Percentiles rank a stretch among this genome's conserved stretches.
These are phyloP conservation scores for Centropyge bicolor DNA, from an alignment of 2,797 vertebrate genomes.

Conservation along the genomic window DNA sequence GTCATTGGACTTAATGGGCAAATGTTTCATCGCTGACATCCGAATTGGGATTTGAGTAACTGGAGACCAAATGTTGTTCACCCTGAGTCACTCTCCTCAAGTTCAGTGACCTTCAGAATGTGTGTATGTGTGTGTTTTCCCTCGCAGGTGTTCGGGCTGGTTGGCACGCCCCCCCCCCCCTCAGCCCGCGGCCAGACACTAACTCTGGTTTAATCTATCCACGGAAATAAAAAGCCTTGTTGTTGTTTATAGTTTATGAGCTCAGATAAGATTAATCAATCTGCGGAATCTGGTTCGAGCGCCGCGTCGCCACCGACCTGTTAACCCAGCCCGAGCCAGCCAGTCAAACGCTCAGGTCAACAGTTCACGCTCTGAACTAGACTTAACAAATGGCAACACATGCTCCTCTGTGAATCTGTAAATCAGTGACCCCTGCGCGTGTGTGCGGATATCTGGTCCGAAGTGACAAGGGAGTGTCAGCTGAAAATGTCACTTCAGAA, in stretches of 20 bases:
- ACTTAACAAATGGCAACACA: constrained; percentile 60
- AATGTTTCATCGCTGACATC: constrained; percentile 83
- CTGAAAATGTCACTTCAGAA: constrained; percentile 89
- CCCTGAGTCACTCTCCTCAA: constrained; percentile 80
- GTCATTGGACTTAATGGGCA: constrained; percentile 85
- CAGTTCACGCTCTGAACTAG: constrained; percentile 25
- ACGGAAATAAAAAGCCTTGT: constrained; percentile 62
- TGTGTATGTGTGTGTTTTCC: constrained; percentile 50
- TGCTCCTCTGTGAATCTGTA: constrained; percentile 58
- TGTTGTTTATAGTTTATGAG: constrained; percentile 63
- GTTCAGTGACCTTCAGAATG: constrained; percentile 86
- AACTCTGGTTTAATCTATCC: constrained; percentile 61
- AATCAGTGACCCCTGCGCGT: constrained; percentile 76
- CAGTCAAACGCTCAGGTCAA: constrained; percentile 39
- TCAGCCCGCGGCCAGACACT: constrained; percentile 58
- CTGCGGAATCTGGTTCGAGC: constrained; percentile 6
- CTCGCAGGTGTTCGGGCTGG: constrained; percentile 77
- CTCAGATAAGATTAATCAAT: constrained; percentile 51
- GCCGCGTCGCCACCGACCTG: not conserved
- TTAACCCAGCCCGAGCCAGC: constrained; percentile 6
- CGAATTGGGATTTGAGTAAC: constrained; percentile 80
- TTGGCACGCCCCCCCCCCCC: constrained; percentile 64
- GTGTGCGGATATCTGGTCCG: constrained; percentile 71
- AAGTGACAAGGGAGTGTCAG: constrained; percentile 84
- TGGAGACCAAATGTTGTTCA: constrained; percentile 78